A percentile compares a stretch with the other conserved stretches of the same genome.
Evolutionary conservation across 2,113 vertebrate genomes (phyloP).

Genomic region (Scytalopus superciliaris): DNA sequence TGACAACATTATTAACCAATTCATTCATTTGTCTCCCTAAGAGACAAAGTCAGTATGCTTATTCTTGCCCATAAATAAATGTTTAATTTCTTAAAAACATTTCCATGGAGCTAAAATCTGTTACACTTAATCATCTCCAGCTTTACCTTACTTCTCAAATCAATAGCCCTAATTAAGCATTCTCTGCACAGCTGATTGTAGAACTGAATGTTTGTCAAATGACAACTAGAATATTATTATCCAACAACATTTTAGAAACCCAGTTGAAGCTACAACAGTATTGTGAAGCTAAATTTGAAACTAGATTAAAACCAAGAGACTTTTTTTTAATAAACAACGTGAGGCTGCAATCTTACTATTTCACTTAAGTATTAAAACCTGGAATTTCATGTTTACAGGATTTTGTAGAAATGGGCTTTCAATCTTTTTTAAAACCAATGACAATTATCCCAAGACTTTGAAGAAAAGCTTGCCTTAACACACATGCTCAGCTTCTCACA

Average conservation of each 20-base stretch:
- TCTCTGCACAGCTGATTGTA: neutral
- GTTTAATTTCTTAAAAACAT: neutral
- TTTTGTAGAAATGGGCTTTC: neutral
- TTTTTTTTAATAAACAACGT: neutral
- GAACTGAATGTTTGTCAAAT: neutral
- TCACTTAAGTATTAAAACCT: neutral
- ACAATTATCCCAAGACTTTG: neutral
- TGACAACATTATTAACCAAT: neutral
- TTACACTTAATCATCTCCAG: conserved; percentile 49
- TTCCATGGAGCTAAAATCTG: neutral
- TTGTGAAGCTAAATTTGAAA: neutral
- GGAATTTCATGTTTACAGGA: neutral
- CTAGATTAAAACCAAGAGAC: neutral
- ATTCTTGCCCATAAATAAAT: neutral
- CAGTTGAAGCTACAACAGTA: neutral
- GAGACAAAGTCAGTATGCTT: neutral
- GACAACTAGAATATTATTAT: neutral
- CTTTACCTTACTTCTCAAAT: conserved; percentile 48
- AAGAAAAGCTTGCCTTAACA: neutral
- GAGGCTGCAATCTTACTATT: neutral
- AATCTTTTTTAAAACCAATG: neutral
- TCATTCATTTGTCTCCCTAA: neutral
- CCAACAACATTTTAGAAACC: neutral
- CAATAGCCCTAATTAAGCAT: neutral
- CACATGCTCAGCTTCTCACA: neutral